Conservation (phyloP, 2,888 invertebrate genomes). For the Troilus luridus region DNA sequence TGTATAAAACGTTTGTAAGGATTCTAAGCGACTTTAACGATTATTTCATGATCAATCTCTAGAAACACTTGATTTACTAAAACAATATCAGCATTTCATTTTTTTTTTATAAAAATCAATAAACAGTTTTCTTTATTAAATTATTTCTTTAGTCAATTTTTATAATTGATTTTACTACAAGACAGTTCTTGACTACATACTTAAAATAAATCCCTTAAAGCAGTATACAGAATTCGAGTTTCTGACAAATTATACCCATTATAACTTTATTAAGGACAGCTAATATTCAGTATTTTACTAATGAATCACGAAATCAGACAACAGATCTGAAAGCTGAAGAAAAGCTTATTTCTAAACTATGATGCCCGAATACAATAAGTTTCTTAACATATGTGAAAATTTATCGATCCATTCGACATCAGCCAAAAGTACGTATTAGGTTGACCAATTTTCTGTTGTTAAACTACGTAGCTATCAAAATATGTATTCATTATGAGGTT, state of each 20-base stretch:
- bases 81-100: not conserved
- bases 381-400: no score
- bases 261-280: not conserved
- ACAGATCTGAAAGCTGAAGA: not conserved
- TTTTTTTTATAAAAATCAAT: not conserved
- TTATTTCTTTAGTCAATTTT: no score
- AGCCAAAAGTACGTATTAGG: no score
- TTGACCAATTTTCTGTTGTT: no score
- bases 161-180: not conserved
- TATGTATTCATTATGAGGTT: no score
- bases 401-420: no score
- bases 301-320: not conserved
- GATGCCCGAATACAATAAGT: no score
- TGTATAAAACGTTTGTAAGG: not conserved
- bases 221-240: not conserved
- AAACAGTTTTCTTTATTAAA: not conserved
- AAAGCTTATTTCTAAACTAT: not conserved
- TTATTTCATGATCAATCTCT: not conserved
- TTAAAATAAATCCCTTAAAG: not conserved
- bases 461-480: no score
- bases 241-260: not conserved
- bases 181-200: not conserved
- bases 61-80: not conserved
- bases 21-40: not conserved
- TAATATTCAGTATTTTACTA: not conserved